Evolutionary conservation across 1,140 invertebrate genomes (phyloP).

Genomic region (Psix sp.): DNA sequence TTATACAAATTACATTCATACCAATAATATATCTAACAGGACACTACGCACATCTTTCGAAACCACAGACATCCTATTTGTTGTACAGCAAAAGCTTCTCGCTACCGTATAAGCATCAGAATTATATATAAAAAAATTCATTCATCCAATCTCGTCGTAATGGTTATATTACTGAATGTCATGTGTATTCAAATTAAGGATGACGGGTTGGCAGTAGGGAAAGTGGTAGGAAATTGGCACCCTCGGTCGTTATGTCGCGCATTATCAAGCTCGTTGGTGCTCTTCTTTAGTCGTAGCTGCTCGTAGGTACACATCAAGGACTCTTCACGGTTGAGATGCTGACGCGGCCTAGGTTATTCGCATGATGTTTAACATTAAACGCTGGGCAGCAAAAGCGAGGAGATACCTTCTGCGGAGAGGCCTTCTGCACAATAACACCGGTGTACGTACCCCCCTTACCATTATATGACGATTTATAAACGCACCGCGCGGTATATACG

Average conservation of each 20-base stretch:
- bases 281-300: slow-evolving; percentile 19
- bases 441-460: slow-evolving; percentile 28
- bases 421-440: slow-evolving; percentile 24
- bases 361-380: slow-evolving; percentile 58
- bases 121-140: no score
- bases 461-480: slow-evolving; percentile 48
- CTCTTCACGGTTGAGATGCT: slow-evolving; percentile 67
- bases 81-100: no score
- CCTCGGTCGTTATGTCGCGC: slow-evolving; percentile 5
- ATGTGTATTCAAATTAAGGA: no score
- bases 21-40: no score
- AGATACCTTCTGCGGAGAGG: slow-evolving; percentile 19
- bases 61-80: no score
- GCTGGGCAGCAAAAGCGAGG: slow-evolving; percentile 17
- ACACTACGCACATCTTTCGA: no score
- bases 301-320: slow-evolving; percentile 61
- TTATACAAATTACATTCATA: no score
- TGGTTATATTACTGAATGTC: no score
- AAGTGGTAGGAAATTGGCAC: slow-evolving; percentile 24
- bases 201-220: no score
- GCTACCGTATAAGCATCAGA: no score
- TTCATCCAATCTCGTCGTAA: no score
- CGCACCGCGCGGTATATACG: slow-evolving; percentile 42
- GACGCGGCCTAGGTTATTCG: slow-evolving; percentile 65
- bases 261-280: slow-evolving; percentile 14